Conservation (phyloP, 2,113 vertebrate species). For the Bothrops jararaca region DNA sequence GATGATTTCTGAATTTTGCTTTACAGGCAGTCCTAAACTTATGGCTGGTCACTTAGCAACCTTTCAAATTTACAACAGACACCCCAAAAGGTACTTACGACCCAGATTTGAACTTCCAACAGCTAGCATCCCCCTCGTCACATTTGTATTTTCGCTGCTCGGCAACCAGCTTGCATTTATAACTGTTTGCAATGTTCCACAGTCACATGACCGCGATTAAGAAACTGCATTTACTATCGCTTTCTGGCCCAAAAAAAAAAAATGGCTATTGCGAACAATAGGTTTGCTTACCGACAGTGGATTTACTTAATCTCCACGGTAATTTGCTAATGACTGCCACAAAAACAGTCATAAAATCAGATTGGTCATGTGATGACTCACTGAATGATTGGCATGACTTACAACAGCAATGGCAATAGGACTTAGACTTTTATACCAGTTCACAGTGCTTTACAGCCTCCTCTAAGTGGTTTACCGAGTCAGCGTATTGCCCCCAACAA, state of each 20-base stretch:
- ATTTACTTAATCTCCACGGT: neutral
- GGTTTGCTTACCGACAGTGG: neutral
- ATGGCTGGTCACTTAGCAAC: neutral
- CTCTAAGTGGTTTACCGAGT: too few relatives aligned
- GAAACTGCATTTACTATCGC: neutral
- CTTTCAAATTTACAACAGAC: too few relatives aligned
- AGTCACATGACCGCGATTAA: neutral
- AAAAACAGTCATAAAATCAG: neutral
- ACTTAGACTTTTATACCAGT: too few relatives aligned
- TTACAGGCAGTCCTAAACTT: neutral
- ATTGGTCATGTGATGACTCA: neutral
- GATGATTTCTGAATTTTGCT: neutral
- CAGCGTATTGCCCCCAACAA: too few relatives aligned
- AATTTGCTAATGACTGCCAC: neutral
- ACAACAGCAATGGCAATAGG: too few relatives aligned
- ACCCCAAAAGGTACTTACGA: neutral
- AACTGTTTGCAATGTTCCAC: neutral
- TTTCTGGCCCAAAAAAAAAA: neutral
- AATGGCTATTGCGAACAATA: neutral
- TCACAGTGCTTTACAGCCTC: too few relatives aligned
- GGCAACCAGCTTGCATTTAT: neutral
- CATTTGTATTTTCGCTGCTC: neutral
- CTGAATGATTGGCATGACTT: neutral
- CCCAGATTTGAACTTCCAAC: neutral
- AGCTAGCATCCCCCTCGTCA: neutral